These are phyloP conservation scores for Malaclemys terrapin DNA, from an alignment of 2,113 vertebrate genomes.

Conservation along the genomic window DNA sequence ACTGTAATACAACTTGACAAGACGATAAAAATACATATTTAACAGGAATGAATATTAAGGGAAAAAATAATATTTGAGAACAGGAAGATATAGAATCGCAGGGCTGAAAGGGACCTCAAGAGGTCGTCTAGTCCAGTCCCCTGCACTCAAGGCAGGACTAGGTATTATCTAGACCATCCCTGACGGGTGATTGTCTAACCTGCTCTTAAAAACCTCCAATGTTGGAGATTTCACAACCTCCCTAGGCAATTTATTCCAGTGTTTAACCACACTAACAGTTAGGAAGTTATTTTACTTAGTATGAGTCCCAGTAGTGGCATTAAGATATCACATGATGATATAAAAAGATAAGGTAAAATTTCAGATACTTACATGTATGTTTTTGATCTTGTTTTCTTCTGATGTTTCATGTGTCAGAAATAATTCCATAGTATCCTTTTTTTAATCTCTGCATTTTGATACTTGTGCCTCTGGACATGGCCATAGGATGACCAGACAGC, in stretches of 20 bases:
- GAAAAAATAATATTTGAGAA: neutral
- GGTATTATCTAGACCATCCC: too few relatives aligned
- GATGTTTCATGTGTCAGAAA: conserved; percentile 19
- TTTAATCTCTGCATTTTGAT: neutral
- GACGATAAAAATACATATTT: neutral
- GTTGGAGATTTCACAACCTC: too few relatives aligned
- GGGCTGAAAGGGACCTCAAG: too few relatives aligned
- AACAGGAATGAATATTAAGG: neutral
- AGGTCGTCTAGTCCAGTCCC: too few relatives aligned
- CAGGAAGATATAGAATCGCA: neutral
- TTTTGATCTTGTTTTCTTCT: conserved; percentile 64
- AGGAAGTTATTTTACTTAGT: neutral
- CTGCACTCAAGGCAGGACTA: too few relatives aligned
- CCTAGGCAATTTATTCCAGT: too few relatives aligned
- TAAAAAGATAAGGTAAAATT: neutral
- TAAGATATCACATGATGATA: neutral
- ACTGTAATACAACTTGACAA: neutral
- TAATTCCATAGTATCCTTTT: neutral
- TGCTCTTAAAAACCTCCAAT: too few relatives aligned
- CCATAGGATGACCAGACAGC: neutral
- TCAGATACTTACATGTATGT: conserved; percentile 25
- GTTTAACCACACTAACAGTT: too few relatives aligned
- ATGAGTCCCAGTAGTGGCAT: neutral
- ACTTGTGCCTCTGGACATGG: neutral
- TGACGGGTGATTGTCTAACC: too few relatives aligned